Percentiles rank a stretch among this genome's conserved stretches.
Evolutionary conservation across 1,140 invertebrate genomes (phyloP).

Genomic region (Lamellibrachia luymesi): DNA sequence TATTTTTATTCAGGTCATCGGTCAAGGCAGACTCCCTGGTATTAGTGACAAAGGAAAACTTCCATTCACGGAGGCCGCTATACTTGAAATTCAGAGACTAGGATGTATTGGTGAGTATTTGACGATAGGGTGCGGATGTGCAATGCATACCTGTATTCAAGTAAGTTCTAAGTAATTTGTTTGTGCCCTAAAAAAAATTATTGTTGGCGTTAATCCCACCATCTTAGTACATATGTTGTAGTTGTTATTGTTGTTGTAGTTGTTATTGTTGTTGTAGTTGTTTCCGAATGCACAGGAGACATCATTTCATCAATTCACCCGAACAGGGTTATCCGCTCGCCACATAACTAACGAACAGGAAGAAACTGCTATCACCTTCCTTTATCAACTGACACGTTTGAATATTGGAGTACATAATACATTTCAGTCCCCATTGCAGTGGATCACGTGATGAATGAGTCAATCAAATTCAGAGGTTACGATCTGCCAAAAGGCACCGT

Average conservation of each 20-base stretch:
- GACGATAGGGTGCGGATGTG: neutral
- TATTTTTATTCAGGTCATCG: neutral
- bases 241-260: too few relatives aligned
- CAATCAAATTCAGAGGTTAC: conserved; percentile 22
- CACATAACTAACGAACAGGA: too few relatives aligned
- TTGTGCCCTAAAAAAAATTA: neutral
- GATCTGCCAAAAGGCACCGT: conserved; percentile 59
- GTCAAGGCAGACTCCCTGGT: neutral
- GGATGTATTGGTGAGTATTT: neutral
- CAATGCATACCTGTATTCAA: neutral
- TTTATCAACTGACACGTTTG: neutral
- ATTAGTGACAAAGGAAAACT: neutral
- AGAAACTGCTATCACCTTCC: neutral
- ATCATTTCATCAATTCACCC: too few relatives aligned
- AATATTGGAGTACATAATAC: neutral
- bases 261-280: too few relatives aligned
- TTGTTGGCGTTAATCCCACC: too few relatives aligned
- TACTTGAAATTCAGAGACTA: conserved; percentile 6
- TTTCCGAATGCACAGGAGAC: too few relatives aligned
- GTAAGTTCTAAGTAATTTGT: neutral
- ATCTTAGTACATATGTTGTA: too few relatives aligned
- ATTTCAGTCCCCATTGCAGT: neutral
- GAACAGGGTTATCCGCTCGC: too few relatives aligned
- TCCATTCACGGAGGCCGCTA: conserved; percentile 2
- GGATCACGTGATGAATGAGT: neutral